Base-by-base conservation (phyloP, 2,888 invertebrate genomes). In the Argyresthia albistria region DNA sequence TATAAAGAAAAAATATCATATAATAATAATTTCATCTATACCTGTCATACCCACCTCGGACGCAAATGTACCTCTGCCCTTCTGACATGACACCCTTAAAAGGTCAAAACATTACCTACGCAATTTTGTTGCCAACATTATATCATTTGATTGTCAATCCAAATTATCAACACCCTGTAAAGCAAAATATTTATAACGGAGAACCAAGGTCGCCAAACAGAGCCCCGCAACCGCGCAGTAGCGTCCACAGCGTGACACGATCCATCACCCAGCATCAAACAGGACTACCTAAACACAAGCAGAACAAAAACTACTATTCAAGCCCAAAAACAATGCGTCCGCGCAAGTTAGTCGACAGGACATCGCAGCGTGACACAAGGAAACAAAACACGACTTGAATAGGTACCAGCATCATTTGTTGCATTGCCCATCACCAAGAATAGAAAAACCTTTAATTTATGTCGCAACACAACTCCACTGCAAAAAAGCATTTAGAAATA, bases 171-270 rank as follows among this genome's bases (percentile, higher is more conserved):
- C 51, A 51, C 45, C 45, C 51, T 36, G 45, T 35, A 10, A 16
- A 7, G 12, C 43, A 15, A 16, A 39, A 48, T 8, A 14, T n/a
- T 11, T 7, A 1, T 49, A 49, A 49, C 49, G 49, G 49, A 49
- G 37, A 11, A 1, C 12, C 43, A 51, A 43, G 43, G 51, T 39
- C 50, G 50, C 11, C 35, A 9, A 12, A 16, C 47, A 35, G 10
- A 14, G 6, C 14, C 15, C 11, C 53, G 37, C 15, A 59, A 78
- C 82, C 82, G 71, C 75, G 75, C 82, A 75, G 82, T 81, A 82
- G 82, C 80, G 63, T 66, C 70, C 70, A 64, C 69, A 59, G 59
- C 62, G 60, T 6, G 25, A 25, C 60, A 69, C 72, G 80, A 76
- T 76, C 70, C 74, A 78, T 76, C 67, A 60, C 64, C 57, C 55